Evolutionary conservation across 2,888 invertebrate genomes (phyloP).

Genomic region (Notodonta dromedarius): DNA sequence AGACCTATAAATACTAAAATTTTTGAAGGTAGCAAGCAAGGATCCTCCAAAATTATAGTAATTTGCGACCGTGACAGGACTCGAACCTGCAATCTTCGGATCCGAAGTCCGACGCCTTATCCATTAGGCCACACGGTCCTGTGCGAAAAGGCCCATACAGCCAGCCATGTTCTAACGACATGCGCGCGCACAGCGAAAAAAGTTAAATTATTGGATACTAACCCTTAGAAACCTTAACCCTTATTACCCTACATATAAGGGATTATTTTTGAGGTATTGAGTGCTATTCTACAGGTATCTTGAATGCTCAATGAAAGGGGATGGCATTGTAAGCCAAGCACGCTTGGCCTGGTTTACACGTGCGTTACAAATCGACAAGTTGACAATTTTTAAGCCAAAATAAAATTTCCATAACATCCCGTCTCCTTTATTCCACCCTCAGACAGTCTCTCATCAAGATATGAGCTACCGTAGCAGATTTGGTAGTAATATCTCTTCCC

Average conservation of each 20-base stretch:
- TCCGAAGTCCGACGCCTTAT: slow-evolving; percentile 90
- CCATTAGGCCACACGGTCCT: slow-evolving; percentile 88
- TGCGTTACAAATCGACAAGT: too few species aligned
- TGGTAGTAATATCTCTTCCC: too few species aligned
- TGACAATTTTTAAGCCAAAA: too few species aligned
- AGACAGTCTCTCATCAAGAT: too few species aligned
- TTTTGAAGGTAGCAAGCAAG: slow-evolving; percentile 27
- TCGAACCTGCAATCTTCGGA: slow-evolving; percentile 90
- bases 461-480: too few species aligned
- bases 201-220: not conserved
- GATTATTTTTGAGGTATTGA: too few species aligned
- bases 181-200: slow-evolving; percentile 31
- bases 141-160: not conserved
- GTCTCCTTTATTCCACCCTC: too few species aligned
- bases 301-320: too few species aligned
- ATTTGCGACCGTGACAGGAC: slow-evolving; percentile 87
- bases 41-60: not conserved
- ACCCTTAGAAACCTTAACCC: not conserved
- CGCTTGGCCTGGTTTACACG: too few species aligned
- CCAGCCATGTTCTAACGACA: slow-evolving; percentile 21
- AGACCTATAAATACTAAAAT: slow-evolving; percentile 8
- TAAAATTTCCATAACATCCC: too few species aligned
- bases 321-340: too few species aligned
- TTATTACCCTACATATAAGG: not conserved
- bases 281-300: too few species aligned